Percentiles rank a stretch among this genome's conserved stretches.
Evolutionary conservation across 1,140 invertebrate genomes (phyloP).

Genomic region (Zaprionus kolodkinae): DNA sequence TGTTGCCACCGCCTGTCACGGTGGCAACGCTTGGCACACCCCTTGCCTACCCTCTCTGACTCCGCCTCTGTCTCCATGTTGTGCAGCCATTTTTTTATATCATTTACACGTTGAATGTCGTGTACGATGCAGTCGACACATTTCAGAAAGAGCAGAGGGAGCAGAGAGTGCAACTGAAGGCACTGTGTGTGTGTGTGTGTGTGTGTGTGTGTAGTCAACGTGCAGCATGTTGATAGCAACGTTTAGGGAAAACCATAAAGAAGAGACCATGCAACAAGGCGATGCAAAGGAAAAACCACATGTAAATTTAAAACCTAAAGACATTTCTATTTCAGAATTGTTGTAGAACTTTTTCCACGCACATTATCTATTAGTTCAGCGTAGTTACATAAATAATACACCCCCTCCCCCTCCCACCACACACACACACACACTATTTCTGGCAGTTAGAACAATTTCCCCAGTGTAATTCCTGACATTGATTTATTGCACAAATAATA

Average conservation of each 20-base stretch:
- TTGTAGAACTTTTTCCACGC: conserved; percentile 31
- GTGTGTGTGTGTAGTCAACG: neutral
- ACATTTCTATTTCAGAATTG: conserved; percentile 32
- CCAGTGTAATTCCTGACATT: conserved; percentile 13
- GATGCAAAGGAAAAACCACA: conserved; percentile 16
- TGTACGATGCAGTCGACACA: conserved; percentile 46
- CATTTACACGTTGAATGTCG: conserved; percentile 65
- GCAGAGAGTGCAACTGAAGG: neutral
- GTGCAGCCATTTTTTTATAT: conserved; percentile 60
- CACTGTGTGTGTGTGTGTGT: neutral
- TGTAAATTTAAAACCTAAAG: conserved; percentile 43
- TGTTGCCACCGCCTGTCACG: conserved; percentile 29
- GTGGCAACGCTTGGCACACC: conserved; percentile 35
- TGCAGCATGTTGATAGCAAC: conserved; percentile 23
- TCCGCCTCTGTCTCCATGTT: neutral
- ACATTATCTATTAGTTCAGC: conserved; percentile 2
- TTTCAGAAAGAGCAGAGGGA: conserved; percentile 17
- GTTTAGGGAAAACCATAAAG: conserved; percentile 21
- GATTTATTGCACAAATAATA: conserved; percentile 16
- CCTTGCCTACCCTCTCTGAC: neutral
- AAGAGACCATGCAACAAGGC: neutral
- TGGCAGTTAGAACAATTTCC: neutral
- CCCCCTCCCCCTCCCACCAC: too few relatives aligned
- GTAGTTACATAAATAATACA: neutral
- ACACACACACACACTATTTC: too few relatives aligned